Conservation (phyloP, 1,140 invertebrate genomes). For the Zophobas morio region DNA sequence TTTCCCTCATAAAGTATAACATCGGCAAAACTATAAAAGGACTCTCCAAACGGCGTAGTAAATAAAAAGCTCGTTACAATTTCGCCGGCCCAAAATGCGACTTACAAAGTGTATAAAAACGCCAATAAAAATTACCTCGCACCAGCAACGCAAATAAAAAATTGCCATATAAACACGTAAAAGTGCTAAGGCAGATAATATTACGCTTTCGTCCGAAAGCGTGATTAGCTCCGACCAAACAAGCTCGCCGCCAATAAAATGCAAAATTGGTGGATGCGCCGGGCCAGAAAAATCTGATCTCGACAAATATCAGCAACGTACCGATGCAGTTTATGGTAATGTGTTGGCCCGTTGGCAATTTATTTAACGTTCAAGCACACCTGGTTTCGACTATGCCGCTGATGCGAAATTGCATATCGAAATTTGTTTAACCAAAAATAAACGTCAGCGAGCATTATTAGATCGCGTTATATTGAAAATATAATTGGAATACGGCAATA, state of each 20-base stretch:
- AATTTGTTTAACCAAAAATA: background rate
- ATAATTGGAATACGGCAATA: conserved; percentile 9
- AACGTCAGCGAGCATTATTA: background rate
- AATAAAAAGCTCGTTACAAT: no score
- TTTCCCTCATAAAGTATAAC: no score
- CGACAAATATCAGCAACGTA: no score
- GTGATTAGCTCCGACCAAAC: background rate
- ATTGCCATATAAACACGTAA: no score
- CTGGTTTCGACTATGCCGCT: background rate
- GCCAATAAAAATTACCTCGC: no score
- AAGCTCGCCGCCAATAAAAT: background rate
- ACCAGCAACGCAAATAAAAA: no score
- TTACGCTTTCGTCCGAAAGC: no score
- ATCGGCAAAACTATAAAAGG: no score
- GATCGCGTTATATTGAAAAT: background rate
- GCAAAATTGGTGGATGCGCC: conserved; percentile 3
- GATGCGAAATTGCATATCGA: background rate
- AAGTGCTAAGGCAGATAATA: no score
- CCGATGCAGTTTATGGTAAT: background rate
- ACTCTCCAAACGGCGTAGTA: no score
- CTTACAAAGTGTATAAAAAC: no score
- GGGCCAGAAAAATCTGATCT: background rate
- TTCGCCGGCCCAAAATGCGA: no score
- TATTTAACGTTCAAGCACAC: background rate
- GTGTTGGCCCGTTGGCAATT: background rate